Base-by-base conservation (phyloP, 2,797 vertebrate species). In the Arrhamphus sclerolepis region DNA sequence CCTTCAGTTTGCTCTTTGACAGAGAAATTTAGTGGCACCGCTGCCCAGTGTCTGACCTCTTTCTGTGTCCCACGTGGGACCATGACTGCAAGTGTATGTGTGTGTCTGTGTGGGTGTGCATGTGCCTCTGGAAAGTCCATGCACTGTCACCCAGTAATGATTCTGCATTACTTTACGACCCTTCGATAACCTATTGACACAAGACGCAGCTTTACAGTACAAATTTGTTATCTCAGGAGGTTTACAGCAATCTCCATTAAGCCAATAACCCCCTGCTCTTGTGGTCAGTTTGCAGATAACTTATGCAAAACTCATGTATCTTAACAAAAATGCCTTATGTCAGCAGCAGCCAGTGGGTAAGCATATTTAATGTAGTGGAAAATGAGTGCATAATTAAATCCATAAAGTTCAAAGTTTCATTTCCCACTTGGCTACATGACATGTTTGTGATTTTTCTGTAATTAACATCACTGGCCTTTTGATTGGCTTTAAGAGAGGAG, bases 211-310 rank as follows among this genome's bases (percentile, higher is more conserved):
- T 53, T 22, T 38, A 49, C 39, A 9, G 28, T 34, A 77, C 78
- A 75, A 80, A 82, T 82, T 56, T 64, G 62, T 60, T 70, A 69
- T 51, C 62, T 9, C 3, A 11, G 18, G 38, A 53, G 54, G 50
- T 58, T 72, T 66, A 22, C 56, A 50, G 57, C 56, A 70, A 18
- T 77, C 28, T 39, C 63, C 38, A 76, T 68, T 63, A 71, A 81
- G 61, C 77, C 60, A 61, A 77, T 83, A 76, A 71, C 16, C 38
- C 65, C 69, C 56, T 62, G 75, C 31, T 59, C 73, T 50, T 17
- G 48, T 19, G 38, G 66, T 59, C 48, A 62, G 24, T 34, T 55
- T 68, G 22, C 16, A 69, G 66, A 79, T 70, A 65, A 38, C 43
- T 29, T 59, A 16, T 48, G 46, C 54, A 60, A 72, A 75, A 68